Evolutionary conservation across 2,888 invertebrate genomes (phyloP), one percentile per base, ranked within the genome.

Genomic region (Periphyllus acericola): DNA sequence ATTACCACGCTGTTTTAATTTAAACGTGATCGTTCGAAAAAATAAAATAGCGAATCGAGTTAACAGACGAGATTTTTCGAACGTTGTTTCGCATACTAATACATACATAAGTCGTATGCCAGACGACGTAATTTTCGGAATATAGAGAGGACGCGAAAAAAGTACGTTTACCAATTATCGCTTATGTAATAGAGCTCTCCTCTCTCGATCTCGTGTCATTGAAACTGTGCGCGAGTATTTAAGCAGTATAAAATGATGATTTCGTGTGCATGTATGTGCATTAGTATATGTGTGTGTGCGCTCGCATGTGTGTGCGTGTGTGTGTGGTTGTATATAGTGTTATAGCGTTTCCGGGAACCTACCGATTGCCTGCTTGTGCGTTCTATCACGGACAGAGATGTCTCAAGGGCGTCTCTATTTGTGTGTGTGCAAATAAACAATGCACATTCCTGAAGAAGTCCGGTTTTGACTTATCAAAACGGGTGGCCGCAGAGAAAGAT

Each of bases 391-490:
- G 78, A 78, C 66, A 68, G 29, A 82, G 82, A 82, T 82, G 82
- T 82, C 82, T 82, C 82, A 82, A 82, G 82, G 82, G 71, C 82
- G 83, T 71, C 14, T 71, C 72, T 40, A 40, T 72, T 29, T 83
- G 72, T 71, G 34, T n/a, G 36, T 34, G 83, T 74, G 74, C 72
- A 71, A 71, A 29, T 60, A 72, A 72, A 83, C 83, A 74, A 83
- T 74, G 83, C 74, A 55, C 82, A 82, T 83, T 83, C 74, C 72
- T 80, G 14, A 36, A 34, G 72, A 83, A 83, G 46, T 83, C 83
- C 74, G 83, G 83, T 74, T 83, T 74, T 36, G 55, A 34, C 83
- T 83, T 83, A 83, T 83, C 74, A 60, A 71, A 82, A 71, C 29
- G 32, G 52, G 11, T 19, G 68, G 46, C 25, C 55, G 3, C 21